Conservation (phyloP, 2,888 invertebrate species). For the Drosophila lutescens region DNA sequence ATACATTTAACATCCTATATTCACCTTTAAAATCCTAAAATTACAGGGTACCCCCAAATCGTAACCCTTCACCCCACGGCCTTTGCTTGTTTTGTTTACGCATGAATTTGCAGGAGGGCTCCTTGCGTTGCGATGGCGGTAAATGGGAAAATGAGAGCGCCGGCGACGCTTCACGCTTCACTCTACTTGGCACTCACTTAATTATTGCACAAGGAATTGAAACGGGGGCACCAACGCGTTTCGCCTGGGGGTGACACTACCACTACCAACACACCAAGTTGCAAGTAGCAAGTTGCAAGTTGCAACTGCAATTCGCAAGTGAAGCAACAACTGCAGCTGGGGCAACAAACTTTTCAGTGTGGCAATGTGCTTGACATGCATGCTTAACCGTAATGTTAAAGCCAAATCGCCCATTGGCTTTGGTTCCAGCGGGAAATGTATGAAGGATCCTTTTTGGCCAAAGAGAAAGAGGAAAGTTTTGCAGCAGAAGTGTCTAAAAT, state of each 20-base stretch:
- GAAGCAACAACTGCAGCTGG: conserved; percentile 54
- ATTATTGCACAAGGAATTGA: conserved; percentile 75
- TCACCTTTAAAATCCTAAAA: too few relatives aligned
- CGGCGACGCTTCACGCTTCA: conserved; percentile 68
- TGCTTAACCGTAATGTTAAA: conserved; percentile 62
- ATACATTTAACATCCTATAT: too few relatives aligned
- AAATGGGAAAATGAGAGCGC: conserved; percentile 62
- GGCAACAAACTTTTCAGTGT: conserved; percentile 74
- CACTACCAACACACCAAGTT: conserved; percentile 2
- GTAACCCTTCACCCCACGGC: background rate
- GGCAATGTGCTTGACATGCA: conserved; percentile 75
- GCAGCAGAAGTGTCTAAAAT: conserved; percentile 12
- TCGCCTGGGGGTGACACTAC: conserved; percentile 10
- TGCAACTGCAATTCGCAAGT: conserved; percentile 21
- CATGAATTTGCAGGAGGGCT: conserved; percentile 61
- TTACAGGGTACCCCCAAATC: conserved; percentile 4
- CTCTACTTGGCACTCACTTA: conserved; percentile 77
- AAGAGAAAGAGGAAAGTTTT: conserved; percentile 11
- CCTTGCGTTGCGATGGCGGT: conserved; percentile 31
- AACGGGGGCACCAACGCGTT: conserved; percentile 71
- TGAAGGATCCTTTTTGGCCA: background rate
- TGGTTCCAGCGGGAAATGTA: background rate
- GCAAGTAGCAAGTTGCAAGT: conserved; percentile 14
- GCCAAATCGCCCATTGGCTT: conserved; percentile 45
- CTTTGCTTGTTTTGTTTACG: conserved; percentile 57